These are phyloP conservation scores for Rhadinocentrus ornatus DNA, from an alignment of 2,797 vertebrate species.

Conservation along the genomic window DNA sequence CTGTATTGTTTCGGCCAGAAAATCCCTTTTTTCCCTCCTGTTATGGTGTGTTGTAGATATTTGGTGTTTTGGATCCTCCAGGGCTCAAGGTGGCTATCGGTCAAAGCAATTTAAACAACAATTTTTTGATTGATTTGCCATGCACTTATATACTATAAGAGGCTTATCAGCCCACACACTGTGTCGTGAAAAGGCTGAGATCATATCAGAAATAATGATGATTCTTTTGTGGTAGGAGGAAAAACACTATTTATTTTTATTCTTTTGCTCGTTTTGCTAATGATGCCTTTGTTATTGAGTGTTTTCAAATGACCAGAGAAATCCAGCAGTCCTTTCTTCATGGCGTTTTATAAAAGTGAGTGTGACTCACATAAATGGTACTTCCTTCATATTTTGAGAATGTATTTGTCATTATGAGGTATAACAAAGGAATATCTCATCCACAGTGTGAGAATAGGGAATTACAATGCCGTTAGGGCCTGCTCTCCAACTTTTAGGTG, in stretches of 20 bases:
- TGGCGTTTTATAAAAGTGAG: conserved; percentile 19
- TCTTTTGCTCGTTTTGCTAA: conserved; percentile 48
- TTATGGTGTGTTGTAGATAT: conserved; percentile 55
- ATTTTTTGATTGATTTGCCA: conserved; percentile 78
- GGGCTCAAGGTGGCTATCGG: conserved; percentile 67
- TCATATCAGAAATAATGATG: conserved; percentile 18
- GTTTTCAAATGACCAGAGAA: conserved; percentile 34
- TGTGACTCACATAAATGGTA: conserved; percentile 20
- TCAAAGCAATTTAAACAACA: conserved; percentile 71
- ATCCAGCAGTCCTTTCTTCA: conserved; percentile 11
- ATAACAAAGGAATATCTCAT: conserved; percentile 44
- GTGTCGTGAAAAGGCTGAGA: conserved; percentile 38
- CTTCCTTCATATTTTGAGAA: conserved; percentile 73
- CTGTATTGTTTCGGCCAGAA: conserved; percentile 8
- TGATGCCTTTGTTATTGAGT: conserved; percentile 27
- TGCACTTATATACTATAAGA: conserved; percentile 62
- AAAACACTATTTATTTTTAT: conserved; percentile 26
- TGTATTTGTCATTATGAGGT: conserved; percentile 80
- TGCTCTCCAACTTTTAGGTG: conserved; percentile 66
- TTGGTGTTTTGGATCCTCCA: conserved; percentile 59
- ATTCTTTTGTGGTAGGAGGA: conserved; percentile 22
- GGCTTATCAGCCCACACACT: conserved; percentile 32
- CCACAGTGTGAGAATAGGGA: conserved; percentile 39
- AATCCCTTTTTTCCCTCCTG: neutral
- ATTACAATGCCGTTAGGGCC: conserved; percentile 64